Conservation (phyloP, 2,888 invertebrate species). For the Lasius fuliginosus region DNA sequence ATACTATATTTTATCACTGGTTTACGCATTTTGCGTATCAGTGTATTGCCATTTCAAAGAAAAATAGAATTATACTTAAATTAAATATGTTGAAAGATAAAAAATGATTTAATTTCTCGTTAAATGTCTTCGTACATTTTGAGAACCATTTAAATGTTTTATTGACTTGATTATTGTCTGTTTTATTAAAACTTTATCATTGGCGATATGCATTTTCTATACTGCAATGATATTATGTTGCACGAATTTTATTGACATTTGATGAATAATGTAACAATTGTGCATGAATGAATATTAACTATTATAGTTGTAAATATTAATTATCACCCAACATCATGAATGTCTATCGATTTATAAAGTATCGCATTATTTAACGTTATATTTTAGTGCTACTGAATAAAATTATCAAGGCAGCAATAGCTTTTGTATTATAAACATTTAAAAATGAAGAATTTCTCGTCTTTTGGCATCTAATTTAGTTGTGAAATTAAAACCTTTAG, state of each 20-base stretch:
- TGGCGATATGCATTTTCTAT: conserved; percentile 12
- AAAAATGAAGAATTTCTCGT: neutral
- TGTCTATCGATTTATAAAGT: conserved; percentile 8
- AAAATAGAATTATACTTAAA: conserved; percentile 9
- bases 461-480: neutral
- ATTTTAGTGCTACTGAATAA: conserved; percentile 6
- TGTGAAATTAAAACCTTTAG: neutral
- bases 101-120: conserved; percentile 6
- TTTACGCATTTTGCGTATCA: neutral
- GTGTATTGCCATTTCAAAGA: neutral
- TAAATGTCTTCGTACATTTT: neutral
- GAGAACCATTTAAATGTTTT: neutral
- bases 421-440: neutral
- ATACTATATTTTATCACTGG: neutral
- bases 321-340: neutral
- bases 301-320: conserved; percentile 35
- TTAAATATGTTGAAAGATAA: neutral
- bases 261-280: conserved; percentile 40
- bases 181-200: conserved; percentile 20
- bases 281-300: conserved; percentile 39
- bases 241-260: conserved; percentile 27
- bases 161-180: conserved; percentile 9
- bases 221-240: conserved; percentile 7
- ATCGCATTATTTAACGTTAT: neutral
- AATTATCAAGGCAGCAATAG: conserved; percentile 12